phyloP scores from a whole-genome alignment of 2,113 vertebrate species.

The Spea bombifrons region DNA sequence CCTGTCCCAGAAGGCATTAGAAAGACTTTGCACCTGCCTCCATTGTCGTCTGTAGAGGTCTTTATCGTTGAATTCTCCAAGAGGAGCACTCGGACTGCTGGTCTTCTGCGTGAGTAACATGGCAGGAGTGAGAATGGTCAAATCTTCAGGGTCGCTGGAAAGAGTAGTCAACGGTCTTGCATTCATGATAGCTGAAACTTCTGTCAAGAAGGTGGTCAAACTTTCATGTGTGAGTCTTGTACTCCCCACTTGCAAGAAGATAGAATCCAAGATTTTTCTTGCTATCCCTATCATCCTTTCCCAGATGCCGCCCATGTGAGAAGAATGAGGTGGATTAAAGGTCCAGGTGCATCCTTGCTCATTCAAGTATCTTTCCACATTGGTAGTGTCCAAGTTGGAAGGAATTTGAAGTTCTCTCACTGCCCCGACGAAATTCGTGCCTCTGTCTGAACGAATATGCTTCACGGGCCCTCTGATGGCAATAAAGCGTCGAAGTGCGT shows the following conservation, averaged over 20 bases:
- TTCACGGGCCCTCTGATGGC: no score
- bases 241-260: background rate
- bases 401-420: no score
- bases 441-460: no score
- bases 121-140: slow-evolving; percentile 2
- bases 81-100: background rate
- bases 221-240: background rate
- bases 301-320: background rate
- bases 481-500: no score
- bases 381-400: background rate
- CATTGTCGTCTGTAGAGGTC: background rate
- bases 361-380: background rate
- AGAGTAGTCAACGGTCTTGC: background rate
- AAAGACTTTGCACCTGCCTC: slow-evolving; percentile 4
- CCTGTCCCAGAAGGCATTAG: background rate
- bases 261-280: background rate
- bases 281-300: background rate
- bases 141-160: no score
- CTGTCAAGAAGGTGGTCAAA: background rate
- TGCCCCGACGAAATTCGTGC: no score
- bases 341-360: slow-evolving; percentile 9
- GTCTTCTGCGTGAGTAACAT: background rate
- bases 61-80: background rate
- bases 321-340: slow-evolving; percentile 2
- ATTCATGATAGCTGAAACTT: background rate